These are phyloP conservation scores for Chiloscyllium plagiosum DNA, from an alignment of 2,113 vertebrate species.

Conservation along the genomic window DNA sequence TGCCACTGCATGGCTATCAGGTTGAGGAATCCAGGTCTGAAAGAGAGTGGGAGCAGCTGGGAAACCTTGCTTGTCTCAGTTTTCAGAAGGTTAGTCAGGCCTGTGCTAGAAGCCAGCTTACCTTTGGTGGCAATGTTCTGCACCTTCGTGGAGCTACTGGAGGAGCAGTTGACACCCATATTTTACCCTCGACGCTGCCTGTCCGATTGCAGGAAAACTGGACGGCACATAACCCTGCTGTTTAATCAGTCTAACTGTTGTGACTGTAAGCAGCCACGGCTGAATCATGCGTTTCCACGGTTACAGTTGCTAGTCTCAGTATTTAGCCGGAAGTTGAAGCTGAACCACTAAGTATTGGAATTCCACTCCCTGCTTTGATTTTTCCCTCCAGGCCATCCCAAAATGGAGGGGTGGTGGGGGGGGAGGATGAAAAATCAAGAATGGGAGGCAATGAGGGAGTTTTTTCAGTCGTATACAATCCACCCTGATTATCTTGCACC, in stretches of 20 bases:
- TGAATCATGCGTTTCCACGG: constrained; percentile 49
- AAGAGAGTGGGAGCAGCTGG: not conserved
- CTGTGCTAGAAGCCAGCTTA: not conserved
- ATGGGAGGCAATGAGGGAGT: too few species aligned
- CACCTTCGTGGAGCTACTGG: constrained; percentile 5
- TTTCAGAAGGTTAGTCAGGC: not conserved
- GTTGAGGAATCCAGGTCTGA: not conserved
- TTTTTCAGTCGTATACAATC: not conserved
- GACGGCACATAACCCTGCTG: not conserved
- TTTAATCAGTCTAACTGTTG: not conserved
- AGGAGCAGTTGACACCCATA: constrained; percentile 40
- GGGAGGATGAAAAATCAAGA: not conserved
- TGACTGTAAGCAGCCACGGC: constrained; percentile 41
- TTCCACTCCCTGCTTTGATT: not conserved
- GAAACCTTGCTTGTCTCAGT: not conserved
- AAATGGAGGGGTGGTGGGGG: too few species aligned
- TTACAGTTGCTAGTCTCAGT: constrained; percentile 49
- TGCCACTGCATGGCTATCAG: not conserved
- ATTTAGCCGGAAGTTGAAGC: not conserved
- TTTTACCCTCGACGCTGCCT: not conserved
- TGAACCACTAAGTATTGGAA: not conserved
- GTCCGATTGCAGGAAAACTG: not conserved
- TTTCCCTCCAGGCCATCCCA: not conserved
- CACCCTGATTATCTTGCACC: not conserved
- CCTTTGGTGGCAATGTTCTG: not conserved